These are phyloP conservation scores for Bombus cullumanus DNA, from an alignment of 1,140 invertebrate genomes.

Conservation along the genomic window DNA sequence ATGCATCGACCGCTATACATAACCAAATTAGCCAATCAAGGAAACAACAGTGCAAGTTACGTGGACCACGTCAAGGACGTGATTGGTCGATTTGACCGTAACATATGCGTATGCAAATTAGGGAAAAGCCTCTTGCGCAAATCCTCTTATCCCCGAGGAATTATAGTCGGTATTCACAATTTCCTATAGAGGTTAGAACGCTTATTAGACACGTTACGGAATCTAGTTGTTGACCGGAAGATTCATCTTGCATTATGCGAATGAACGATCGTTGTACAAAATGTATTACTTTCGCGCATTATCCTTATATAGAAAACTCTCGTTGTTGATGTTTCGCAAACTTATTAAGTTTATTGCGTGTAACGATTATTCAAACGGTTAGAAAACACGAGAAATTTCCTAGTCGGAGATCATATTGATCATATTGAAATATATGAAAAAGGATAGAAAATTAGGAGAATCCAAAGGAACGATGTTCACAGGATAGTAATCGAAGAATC, in stretches of 20 bases:
- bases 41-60: conserved; percentile 48
- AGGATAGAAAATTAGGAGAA: too few species aligned
- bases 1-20: conserved; percentile 36
- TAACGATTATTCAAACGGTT: too few species aligned
- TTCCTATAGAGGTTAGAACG: conserved; percentile 14
- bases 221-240: neutral
- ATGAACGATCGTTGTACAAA: conserved; percentile 73
- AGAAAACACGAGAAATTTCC: too few species aligned
- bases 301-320: too few species aligned
- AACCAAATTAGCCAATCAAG: conserved; percentile 72
- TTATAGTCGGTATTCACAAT: conserved; percentile 30
- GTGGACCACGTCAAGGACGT: conserved; percentile 4
- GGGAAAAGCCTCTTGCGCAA: conserved; percentile 22
- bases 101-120: conserved; percentile 43
- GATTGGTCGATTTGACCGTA: conserved; percentile 46
- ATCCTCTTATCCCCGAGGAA: conserved; percentile 47
- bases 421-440: too few species aligned
- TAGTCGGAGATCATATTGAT: too few species aligned
- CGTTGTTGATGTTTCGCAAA: too few species aligned
- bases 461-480: too few species aligned
- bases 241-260: neutral
- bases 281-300: too few species aligned
- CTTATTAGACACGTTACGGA: conserved; percentile 1
- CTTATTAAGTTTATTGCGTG: too few species aligned
- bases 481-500: too few species aligned